Evolutionary conservation across 1,140 invertebrate species (phyloP).

Genomic region (Batillaria attramentaria): DNA sequence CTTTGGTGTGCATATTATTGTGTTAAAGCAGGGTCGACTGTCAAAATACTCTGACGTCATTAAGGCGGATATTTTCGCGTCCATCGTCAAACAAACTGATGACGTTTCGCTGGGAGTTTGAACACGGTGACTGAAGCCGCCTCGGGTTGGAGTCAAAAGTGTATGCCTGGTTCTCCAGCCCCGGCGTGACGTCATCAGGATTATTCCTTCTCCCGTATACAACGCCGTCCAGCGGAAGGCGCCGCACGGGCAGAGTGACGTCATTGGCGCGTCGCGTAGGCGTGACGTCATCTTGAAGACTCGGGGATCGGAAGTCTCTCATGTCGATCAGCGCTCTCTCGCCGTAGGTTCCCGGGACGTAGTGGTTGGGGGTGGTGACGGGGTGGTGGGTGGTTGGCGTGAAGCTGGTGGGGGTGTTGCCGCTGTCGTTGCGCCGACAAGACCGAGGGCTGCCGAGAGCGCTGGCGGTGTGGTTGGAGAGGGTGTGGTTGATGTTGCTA

Average conservation of each 20-base stretch:
- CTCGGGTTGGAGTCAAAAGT: slow-evolving; percentile 34
- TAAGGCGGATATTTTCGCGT: slow-evolving; percentile 26
- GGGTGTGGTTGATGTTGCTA: not conserved
- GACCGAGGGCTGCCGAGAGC: not conserved
- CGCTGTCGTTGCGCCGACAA: not conserved
- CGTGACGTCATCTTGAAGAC: not conserved
- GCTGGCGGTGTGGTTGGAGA: not conserved
- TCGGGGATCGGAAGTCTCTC: not conserved
- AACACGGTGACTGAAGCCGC: slow-evolving; percentile 23
- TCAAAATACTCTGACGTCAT: slow-evolving; percentile 26
- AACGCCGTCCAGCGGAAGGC: not conserved
- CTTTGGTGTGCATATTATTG: too few species aligned
- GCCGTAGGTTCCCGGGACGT: slow-evolving; percentile 13
- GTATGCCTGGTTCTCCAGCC: slow-evolving; percentile 34
- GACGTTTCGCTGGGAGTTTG: not conserved
- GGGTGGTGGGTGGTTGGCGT: not conserved
- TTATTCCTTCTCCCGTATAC: not conserved
- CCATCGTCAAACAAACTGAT: not conserved
- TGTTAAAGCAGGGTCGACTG: not conserved
- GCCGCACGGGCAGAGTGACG: not conserved
- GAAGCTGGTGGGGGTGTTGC: not conserved
- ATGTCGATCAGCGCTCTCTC: slow-evolving; percentile 9
- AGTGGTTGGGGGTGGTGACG: slow-evolving; percentile 7
- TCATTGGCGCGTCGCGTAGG: not conserved
- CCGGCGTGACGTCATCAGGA: slow-evolving; percentile 14